Evolutionary conservation across 2,113 vertebrate species (phyloP), one percentile per base, ranked within the genome.

Genomic region (Sitta europaea): DNA sequence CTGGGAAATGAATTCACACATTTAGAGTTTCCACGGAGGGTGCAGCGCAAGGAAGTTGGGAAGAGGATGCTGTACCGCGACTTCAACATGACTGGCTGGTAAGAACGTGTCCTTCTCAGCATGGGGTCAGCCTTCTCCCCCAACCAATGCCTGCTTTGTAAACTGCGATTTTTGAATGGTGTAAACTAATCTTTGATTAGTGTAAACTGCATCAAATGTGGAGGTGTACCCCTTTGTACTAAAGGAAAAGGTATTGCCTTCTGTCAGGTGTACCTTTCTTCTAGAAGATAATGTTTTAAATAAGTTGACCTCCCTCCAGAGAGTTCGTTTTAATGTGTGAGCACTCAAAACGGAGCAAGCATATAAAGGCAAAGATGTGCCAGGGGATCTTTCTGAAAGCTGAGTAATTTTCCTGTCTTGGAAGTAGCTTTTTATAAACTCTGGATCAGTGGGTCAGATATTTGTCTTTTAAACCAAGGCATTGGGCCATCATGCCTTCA

Each of bases 1-100:
- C 97, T 99, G 87, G 99, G 99, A 96, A 99, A 99, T 72, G 99
- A 99, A 86, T 99, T 99, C 98, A 99, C 99, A n/a, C 99, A 99
- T 97, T 98, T 99, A 97, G 99, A 99, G 98, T 99, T 99, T 98
- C 99, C 99, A 95, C 98, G 99, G 96, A 98, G 99, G 90, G 98
- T 99, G 59, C 99, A 99, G 94, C 98, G 99, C 95, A 99, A 99
- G 95, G 99, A 99, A 94, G 98, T 99, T 91, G 99, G 99, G 61
- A 99, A 99, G 98, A 98, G 98, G 97, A 99, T 99, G 98, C 98
- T 99, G 81, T 99, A 99, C 98, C 98, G 99, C 86, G 99, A 99
- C 97, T 99, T 99, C 97, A 99, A 98, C 94, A 99, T 99, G 99
- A 99, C 98, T 59, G 99, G 99, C 96, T 99, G 99, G 99, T 99